Evolutionary conservation across 2,113 vertebrate species (phyloP).

Genomic region (Atherinomorus stipes): DNA sequence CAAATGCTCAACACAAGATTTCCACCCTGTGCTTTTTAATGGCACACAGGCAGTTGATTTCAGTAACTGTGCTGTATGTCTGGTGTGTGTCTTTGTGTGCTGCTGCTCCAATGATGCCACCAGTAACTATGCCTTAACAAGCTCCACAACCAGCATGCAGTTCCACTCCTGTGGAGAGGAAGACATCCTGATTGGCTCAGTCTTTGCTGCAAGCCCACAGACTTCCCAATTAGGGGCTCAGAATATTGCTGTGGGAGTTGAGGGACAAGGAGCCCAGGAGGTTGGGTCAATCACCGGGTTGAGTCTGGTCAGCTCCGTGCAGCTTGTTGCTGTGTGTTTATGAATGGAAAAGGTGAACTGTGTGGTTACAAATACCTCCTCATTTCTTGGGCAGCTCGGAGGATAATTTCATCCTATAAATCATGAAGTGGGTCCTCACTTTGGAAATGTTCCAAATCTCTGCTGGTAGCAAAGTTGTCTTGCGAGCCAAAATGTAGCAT

Average conservation of each 20-base stretch:
- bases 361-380: slow-evolving; percentile 1
- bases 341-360: slow-evolving; percentile 7
- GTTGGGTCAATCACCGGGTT: slow-evolving; percentile 59
- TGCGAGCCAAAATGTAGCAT: slow-evolving; percentile 28
- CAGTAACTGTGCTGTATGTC: slow-evolving; percentile 4
- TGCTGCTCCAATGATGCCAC: slow-evolving; percentile 50
- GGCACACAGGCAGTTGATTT: slow-evolving; percentile 24
- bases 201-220: slow-evolving; percentile 49
- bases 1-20: slow-evolving; percentile 22
- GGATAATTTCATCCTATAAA: slow-evolving; percentile 28
- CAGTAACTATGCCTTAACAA: slow-evolving; percentile 70
- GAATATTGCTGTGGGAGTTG: slow-evolving; percentile 57
- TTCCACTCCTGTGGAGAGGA: slow-evolving; percentile 70
- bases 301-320: slow-evolving; percentile 6
- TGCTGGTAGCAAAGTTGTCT: slow-evolving; percentile 38
- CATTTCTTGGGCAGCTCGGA: slow-evolving; percentile 6
- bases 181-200: slow-evolving; percentile 68
- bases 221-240: slow-evolving; percentile 64
- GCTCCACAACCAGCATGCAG: slow-evolving; percentile 68
- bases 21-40: slow-evolving; percentile 30
- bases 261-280: slow-evolving; percentile 38
- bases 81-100: slow-evolving; percentile 37
- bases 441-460: slow-evolving; percentile 35
- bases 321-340: slow-evolving; percentile 30
- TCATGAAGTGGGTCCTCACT: not conserved